These are phyloP conservation scores for Drosophila novamexicana DNA, from an alignment of 1,140 invertebrate species.

Conservation along the genomic window DNA sequence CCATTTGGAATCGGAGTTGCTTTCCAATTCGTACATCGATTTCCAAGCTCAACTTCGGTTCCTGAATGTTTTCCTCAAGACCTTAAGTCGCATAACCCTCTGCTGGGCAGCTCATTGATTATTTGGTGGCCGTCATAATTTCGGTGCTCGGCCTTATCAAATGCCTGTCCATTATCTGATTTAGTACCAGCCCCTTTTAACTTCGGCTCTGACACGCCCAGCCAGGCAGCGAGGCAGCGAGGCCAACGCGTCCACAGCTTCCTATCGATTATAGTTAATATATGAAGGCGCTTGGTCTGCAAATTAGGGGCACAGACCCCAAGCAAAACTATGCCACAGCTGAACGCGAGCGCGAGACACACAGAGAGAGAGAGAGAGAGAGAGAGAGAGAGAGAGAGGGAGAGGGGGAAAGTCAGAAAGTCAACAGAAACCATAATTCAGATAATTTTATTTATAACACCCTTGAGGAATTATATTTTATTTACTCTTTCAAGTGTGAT, in stretches of 20 bases:
- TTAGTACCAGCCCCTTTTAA: slow-evolving; percentile 21
- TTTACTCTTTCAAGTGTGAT: slow-evolving; percentile 83
- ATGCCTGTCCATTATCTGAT: slow-evolving; percentile 42
- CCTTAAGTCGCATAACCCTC: neutral
- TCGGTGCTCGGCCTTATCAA: slow-evolving; percentile 29
- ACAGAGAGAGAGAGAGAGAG: neutral
- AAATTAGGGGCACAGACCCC: slow-evolving; percentile 71
- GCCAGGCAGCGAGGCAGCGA: neutral
- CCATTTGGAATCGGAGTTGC: no score
- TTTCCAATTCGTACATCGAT: no score
- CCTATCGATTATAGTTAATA: slow-evolving; percentile 50
- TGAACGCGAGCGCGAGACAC: slow-evolving; percentile 18
- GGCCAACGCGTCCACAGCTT: slow-evolving; percentile 5
- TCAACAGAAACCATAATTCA: slow-evolving; percentile 82
- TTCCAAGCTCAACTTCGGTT: no score
- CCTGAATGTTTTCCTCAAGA: no score
- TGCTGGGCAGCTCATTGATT: neutral
- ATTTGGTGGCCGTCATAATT: slow-evolving; percentile 37
- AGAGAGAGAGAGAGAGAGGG: neutral
- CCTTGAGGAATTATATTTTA: slow-evolving; percentile 84
- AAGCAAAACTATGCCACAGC: slow-evolving; percentile 67
- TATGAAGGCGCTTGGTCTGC: slow-evolving; percentile 36
- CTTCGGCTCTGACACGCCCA: slow-evolving; percentile 27
- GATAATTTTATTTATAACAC: slow-evolving; percentile 84
- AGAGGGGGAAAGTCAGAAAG: slow-evolving; percentile 57